Percentiles rank a stretch among this genome's conserved stretches.
phyloP scores from a whole-genome alignment of 2,113 vertebrate species.

The Lipotes vexillifer region DNA sequence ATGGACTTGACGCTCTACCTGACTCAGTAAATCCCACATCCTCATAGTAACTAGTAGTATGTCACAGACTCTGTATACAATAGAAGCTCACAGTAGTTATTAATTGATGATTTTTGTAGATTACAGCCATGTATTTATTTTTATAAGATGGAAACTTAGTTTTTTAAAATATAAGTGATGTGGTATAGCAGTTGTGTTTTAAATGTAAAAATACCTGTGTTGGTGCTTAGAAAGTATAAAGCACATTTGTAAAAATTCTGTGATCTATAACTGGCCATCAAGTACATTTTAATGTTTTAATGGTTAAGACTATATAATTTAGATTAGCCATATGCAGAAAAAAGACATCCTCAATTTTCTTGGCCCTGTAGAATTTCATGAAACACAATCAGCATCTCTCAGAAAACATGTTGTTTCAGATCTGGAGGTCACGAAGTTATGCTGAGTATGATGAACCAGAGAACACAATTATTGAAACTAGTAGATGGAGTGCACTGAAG shows the following conservation, averaged over 20 bases:
- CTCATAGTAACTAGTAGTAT: neutral
- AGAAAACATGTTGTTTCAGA: neutral
- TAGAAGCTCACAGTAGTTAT: neutral
- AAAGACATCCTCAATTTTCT: neutral
- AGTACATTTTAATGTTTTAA: neutral
- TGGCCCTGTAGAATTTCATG: neutral
- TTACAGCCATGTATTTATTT: neutral
- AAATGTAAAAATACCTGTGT: neutral
- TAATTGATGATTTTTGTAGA: neutral
- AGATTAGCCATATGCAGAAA: neutral
- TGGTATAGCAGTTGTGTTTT: neutral
- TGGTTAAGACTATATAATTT: neutral
- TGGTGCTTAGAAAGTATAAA: constrained; percentile 1
- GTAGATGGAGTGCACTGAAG: neutral
- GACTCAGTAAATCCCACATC: neutral
- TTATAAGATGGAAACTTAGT: neutral
- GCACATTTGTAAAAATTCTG: neutral
- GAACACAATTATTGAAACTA: constrained; percentile 35
- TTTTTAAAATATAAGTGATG: constrained; percentile 14
- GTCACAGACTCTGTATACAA: neutral
- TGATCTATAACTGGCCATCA: constrained; percentile 9
- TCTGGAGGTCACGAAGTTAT: neutral
- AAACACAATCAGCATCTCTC: constrained; percentile 2
- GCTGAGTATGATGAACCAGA: neutral
- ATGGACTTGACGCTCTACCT: neutral